Base-by-base conservation (phyloP, 2,113 vertebrate species). In the Etia nguti region DNA sequence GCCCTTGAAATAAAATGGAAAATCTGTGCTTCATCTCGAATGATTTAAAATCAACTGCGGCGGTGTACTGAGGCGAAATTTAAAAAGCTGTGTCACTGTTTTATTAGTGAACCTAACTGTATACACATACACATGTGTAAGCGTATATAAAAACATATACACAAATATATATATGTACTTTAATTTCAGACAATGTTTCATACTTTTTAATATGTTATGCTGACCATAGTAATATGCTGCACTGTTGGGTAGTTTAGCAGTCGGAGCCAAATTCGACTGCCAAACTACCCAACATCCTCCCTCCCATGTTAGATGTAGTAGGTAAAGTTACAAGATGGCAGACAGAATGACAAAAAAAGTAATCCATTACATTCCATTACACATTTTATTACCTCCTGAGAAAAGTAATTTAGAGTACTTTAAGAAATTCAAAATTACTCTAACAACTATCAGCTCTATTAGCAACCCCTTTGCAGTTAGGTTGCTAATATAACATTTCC, bases 141-240 rank as follows among this genome's bases (percentile, higher is more conserved):
- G 11, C 22, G 36, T 22, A 68, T 9, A 68, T 24, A 70, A 70
- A 70, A 70, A 15, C 4, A 5, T 38, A 22, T 38, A 68, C 20
- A 68, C 34, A 68, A 68, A 68, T 68, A 22, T 24, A 43, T 26
- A 36, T 13, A 36, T 41, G 20, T 22, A 22, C 20, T 9, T 68
- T 9, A 13, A 41, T 13, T 68, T 41, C 62, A 0, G 22, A 68
- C 11, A 68, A 5, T 38, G 34, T 0, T 68, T 38, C 31, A 38
- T 38, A 22, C 20, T 41, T 41, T n/a, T 22, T 68, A 22, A 68
- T 68, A 13, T 38, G 34, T 38, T 65, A 65, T 2, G 34, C 34
- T 0, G 20, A 22, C 34, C 62, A 68, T 38, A 22, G 3, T 22
- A 12, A 38, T 8, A 12, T 38, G 10, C 62, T 68, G 36, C n/a